Evolutionary conservation across 2,113 vertebrate species (phyloP).

Genomic region (Phaethon lepturus): DNA sequence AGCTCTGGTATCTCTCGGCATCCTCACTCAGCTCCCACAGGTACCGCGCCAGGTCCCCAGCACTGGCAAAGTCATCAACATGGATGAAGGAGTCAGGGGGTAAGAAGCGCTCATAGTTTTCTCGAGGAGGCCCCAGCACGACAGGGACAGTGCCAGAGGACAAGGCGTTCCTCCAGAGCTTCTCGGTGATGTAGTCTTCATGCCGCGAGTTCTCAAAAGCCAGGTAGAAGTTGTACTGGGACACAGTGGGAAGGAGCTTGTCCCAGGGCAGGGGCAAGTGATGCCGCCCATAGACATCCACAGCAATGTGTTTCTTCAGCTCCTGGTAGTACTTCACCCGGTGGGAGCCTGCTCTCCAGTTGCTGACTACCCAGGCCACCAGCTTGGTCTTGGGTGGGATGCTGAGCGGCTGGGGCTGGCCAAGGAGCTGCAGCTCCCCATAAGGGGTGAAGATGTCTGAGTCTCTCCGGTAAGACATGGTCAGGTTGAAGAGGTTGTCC

Average conservation of each 20-base stretch:
- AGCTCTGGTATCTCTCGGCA: slow-evolving; percentile 26
- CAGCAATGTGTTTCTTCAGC: slow-evolving; percentile 51
- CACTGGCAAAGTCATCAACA: slow-evolving; percentile 73
- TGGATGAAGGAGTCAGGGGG: slow-evolving; percentile 82
- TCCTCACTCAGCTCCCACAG: slow-evolving; percentile 66
- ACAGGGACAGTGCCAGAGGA: slow-evolving; percentile 65
- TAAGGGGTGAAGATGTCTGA: slow-evolving; percentile 61
- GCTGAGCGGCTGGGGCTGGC: neutral
- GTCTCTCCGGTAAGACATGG: slow-evolving; percentile 63
- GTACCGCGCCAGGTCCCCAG: slow-evolving; percentile 50
- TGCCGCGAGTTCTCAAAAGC: slow-evolving; percentile 84
- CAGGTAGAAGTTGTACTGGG: slow-evolving; percentile 81
- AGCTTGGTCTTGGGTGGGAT: slow-evolving; percentile 56
- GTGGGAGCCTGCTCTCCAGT: slow-evolving; percentile 25
- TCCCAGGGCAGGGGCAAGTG: neutral
- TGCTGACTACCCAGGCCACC: slow-evolving; percentile 82
- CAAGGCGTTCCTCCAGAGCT: slow-evolving; percentile 80
- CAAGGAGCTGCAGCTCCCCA: slow-evolving; percentile 23
- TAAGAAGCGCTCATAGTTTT: slow-evolving; percentile 73
- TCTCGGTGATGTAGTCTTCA: slow-evolving; percentile 82
- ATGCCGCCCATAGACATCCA: slow-evolving; percentile 68
- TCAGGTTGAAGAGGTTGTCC: slow-evolving; percentile 63
- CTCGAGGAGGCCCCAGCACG: slow-evolving; percentile 75
- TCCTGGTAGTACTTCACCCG: slow-evolving; percentile 62
- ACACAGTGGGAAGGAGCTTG: neutral